phyloP scores from a whole-genome alignment of 2,113 vertebrate species.

The Merops nubicus region DNA sequence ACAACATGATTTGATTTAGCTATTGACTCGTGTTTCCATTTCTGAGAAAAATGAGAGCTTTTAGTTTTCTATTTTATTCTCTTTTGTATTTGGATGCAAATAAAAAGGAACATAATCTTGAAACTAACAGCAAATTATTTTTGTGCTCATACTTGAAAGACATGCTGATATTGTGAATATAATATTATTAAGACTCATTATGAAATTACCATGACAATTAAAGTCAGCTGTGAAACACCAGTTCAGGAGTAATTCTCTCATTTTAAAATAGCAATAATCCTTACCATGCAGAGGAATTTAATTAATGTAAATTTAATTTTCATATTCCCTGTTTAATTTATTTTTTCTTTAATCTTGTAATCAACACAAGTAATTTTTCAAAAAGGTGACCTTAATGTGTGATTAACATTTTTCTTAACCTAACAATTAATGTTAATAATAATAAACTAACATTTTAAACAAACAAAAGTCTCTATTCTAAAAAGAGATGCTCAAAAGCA shows the following conservation, averaged over 20 bases:
- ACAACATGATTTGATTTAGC: background rate
- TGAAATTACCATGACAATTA: slow-evolving; percentile 37
- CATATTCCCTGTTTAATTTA: slow-evolving; percentile 43
- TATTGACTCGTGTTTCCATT: background rate
- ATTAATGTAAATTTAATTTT: slow-evolving; percentile 73
- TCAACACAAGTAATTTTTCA: slow-evolving; percentile 28
- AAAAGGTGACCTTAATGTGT: slow-evolving; percentile 54
- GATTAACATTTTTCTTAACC: slow-evolving; percentile 50
- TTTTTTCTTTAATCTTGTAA: slow-evolving; percentile 66
- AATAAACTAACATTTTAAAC: too few relatives aligned
- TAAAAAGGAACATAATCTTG: background rate
- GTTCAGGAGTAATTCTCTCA: slow-evolving; percentile 35
- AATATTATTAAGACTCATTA: slow-evolving; percentile 37
- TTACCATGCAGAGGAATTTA: slow-evolving; percentile 59
- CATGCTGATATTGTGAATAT: background rate
- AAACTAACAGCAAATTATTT: background rate
- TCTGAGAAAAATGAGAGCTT: background rate
- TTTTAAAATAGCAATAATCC: slow-evolving; percentile 69
- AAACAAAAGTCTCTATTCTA: background rate
- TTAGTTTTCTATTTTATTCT: background rate
- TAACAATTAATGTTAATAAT: too few relatives aligned
- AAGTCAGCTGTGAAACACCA: slow-evolving; percentile 41
- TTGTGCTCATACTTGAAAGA: slow-evolving; percentile 3
- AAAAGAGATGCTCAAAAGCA: background rate
- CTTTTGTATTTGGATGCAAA: background rate